Percentiles rank a stretch among this genome's conserved stretches.
Evolutionary conservation across 1,140 invertebrate species (phyloP).

Genomic region (Drosophila lacteicornis): DNA sequence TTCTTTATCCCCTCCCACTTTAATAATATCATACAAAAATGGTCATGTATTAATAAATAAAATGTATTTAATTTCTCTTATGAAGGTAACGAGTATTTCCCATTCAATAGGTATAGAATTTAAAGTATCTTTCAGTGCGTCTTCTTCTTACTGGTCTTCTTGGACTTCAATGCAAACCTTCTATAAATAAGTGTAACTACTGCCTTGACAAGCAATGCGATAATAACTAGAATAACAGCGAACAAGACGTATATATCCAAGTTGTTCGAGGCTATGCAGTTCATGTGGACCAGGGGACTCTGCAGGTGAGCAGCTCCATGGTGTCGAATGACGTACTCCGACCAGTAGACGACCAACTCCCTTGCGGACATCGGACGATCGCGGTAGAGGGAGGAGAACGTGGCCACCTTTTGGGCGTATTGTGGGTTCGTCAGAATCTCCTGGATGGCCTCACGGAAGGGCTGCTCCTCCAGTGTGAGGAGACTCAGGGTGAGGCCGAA

Average conservation of each 20-base stretch:
- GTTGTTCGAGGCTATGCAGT: constrained; percentile 69
- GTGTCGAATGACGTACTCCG: constrained; percentile 85
- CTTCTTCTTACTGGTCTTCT: neutral
- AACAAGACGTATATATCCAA: constrained; percentile 60
- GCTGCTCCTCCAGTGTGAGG: constrained; percentile 86
- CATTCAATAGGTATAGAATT: too few species aligned
- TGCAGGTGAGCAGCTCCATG: constrained; percentile 78
- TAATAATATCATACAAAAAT: too few species aligned
- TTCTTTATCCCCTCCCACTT: too few species aligned
- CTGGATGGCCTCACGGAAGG: constrained; percentile 44
- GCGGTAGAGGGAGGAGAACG: constrained; percentile 63
- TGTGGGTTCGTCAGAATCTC: constrained; percentile 62
- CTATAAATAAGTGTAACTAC: neutral
- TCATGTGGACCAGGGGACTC: constrained; percentile 66
- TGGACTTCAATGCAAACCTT: neutral
- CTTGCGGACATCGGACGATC: constrained; percentile 71
- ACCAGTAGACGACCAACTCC: constrained; percentile 82
- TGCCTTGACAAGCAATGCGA: neutral
- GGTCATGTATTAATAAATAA: too few species aligned
- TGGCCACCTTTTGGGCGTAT: constrained; percentile 49
- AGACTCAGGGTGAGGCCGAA: constrained; percentile 70
- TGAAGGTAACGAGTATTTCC: too few species aligned
- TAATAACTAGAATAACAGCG: neutral
- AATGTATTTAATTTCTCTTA: too few species aligned
- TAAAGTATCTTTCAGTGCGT: neutral